A percentile compares a stretch with the other conserved stretches of the same genome.
Conservation (phyloP, 2,888 invertebrate genomes). For the Choristoneura rosaceana region DNA sequence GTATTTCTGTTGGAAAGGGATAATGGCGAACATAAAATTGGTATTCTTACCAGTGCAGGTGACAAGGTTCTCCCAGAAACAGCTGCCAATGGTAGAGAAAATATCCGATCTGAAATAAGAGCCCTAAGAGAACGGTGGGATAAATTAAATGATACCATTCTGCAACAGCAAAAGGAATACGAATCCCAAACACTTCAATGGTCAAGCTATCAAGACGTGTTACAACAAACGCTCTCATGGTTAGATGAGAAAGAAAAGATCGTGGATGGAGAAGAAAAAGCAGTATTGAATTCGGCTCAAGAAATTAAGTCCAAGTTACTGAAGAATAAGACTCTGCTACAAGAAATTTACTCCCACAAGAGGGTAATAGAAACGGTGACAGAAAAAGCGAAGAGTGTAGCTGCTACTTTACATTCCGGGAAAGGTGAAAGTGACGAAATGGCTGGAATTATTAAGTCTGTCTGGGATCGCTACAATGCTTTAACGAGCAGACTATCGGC, state of each 20-base stretch:
- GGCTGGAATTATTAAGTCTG: constrained; percentile 88
- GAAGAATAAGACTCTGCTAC: constrained; percentile 93
- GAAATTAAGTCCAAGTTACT: constrained; percentile 93
- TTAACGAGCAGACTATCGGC: constrained; percentile 88
- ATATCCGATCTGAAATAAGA: constrained; percentile 93
- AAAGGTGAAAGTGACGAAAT: constrained; percentile 87
- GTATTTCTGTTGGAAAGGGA: constrained; percentile 92
- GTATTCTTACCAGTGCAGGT: constrained; percentile 90
- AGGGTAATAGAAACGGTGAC: constrained; percentile 95
- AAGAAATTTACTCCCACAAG: constrained; percentile 96
- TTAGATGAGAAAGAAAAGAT: constrained; percentile 93
- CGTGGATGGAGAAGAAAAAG: constrained; percentile 89
- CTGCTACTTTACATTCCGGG: constrained; percentile 84
- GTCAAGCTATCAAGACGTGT: constrained; percentile 93
- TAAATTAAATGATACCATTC: constrained; percentile 92
- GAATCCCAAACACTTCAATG: constrained; percentile 93
- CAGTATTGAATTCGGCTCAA: constrained; percentile 91
- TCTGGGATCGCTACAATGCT: constrained; percentile 91
- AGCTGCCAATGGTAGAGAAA: constrained; percentile 95
- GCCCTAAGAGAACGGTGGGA: constrained; percentile 95
- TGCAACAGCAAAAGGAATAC: constrained; percentile 93
- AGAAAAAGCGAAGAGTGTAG: constrained; percentile 92
- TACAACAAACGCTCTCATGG: constrained; percentile 94
- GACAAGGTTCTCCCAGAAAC: constrained; percentile 97
- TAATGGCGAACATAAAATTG: constrained; percentile 92